Evolutionary conservation across 2,797 vertebrate genomes (phyloP).

Genomic region (Sebastes dallii): DNA sequence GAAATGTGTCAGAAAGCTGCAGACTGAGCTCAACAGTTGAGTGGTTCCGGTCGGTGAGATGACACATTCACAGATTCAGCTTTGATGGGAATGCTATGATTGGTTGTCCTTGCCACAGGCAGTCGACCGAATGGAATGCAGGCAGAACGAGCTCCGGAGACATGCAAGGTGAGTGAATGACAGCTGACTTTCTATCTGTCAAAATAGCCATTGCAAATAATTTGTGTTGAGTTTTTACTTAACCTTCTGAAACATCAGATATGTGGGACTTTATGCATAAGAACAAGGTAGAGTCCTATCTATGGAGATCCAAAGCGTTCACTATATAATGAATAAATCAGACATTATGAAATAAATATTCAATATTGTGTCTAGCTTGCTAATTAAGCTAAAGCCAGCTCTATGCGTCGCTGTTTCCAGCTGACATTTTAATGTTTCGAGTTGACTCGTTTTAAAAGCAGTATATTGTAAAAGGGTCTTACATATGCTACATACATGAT

Average conservation of each 20-base stretch:
- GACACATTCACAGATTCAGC: slow-evolving; percentile 2
- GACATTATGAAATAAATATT: not conserved
- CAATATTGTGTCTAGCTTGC: not conserved
- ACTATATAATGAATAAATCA: not conserved
- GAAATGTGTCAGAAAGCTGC: slow-evolving; percentile 21
- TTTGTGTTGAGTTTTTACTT: not conserved
- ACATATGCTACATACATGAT: not conserved
- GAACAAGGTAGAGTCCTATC: not conserved
- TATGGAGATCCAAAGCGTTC: not conserved
- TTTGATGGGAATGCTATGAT: slow-evolving; percentile 29
- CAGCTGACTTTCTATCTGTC: slow-evolving; percentile 6
- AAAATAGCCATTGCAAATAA: not conserved
- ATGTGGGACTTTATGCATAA: not conserved
- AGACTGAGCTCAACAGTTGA: not conserved
- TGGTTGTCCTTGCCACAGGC: slow-evolving; percentile 9
- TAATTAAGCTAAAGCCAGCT: not conserved
- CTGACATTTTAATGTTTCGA: not conserved
- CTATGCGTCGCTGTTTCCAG: not conserved
- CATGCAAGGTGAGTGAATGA: slow-evolving; percentile 51
- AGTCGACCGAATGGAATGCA: slow-evolving; percentile 32
- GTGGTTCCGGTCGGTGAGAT: slow-evolving; percentile 13
- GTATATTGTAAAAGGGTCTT: not conserved
- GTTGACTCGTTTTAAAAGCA: not conserved
- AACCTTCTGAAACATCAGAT: not conserved
- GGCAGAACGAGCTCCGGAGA: slow-evolving; percentile 20